Conservation (phyloP, 2,888 invertebrate genomes). For the Nomada ferruginata region DNA sequence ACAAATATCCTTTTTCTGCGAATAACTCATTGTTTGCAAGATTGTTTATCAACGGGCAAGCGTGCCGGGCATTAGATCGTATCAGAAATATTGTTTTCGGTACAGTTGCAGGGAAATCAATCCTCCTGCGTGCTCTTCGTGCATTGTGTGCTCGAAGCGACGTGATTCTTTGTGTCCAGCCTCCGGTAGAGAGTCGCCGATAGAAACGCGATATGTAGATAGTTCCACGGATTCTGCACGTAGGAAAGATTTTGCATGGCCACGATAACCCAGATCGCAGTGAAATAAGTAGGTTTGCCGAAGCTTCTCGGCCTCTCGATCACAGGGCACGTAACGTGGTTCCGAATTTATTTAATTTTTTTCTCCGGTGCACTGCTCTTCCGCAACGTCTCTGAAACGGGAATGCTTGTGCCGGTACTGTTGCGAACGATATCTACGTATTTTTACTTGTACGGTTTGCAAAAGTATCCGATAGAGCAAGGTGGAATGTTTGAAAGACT, state of each 20-base stretch:
- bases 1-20: too few relatives aligned
- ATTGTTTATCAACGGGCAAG: background rate
- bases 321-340: conserved; percentile 23
- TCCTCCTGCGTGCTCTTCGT: background rate
- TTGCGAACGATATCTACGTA: background rate
- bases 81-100: background rate
- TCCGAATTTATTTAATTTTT: conserved; percentile 5
- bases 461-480: background rate
- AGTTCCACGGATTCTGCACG: conserved; percentile 33
- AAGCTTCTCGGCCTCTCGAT: conserved; percentile 35
- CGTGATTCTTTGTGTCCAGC: conserved; percentile 28
- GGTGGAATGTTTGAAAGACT: background rate
- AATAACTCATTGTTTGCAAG: background rate
- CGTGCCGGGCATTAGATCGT: background rate
- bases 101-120: background rate
- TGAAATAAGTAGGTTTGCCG: conserved; percentile 46
- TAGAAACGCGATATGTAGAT: conserved; percentile 10
- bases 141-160: background rate
- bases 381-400: too few relatives aligned
- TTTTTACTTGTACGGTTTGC: background rate
- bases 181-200: background rate
- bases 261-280: conserved; percentile 44
- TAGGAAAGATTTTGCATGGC: conserved; percentile 51
- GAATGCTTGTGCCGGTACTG: background rate
- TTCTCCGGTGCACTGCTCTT: background rate